These are phyloP conservation scores for Cyprinodon tularosa DNA, from an alignment of 2,113 vertebrate species.

Conservation along the genomic window DNA sequence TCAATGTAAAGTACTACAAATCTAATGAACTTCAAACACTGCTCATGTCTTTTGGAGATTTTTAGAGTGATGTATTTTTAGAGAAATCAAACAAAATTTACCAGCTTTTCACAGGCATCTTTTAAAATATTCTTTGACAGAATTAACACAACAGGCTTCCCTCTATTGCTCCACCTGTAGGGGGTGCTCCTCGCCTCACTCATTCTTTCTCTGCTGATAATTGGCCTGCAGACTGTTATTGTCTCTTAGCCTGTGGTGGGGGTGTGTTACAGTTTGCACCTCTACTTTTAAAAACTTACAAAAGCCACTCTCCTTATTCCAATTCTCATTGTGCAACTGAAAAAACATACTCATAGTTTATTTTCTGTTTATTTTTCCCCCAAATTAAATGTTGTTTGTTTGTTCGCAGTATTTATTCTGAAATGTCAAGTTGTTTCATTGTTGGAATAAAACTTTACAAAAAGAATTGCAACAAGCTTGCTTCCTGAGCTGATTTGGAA, in stretches of 20 bases:
- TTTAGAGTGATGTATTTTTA: not conserved
- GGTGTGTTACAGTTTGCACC: constrained; percentile 59
- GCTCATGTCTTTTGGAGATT: not conserved
- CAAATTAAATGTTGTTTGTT: constrained; percentile 41
- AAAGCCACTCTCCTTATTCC: constrained; percentile 48
- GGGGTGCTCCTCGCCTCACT: constrained; percentile 38
- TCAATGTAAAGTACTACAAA: not conserved
- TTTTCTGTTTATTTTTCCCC: not conserved
- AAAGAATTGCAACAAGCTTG: not conserved
- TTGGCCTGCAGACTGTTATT: constrained; percentile 44
- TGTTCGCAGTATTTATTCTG: constrained; percentile 4
- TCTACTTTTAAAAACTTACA: constrained; percentile 46
- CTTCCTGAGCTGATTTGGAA: too few relatives aligned
- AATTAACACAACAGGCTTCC: constrained; percentile 9
- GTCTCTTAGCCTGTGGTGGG: constrained; percentile 39
- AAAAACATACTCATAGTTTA: constrained; percentile 59
- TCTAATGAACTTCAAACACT: not conserved
- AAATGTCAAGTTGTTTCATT: constrained; percentile 31
- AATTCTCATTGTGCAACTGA: constrained; percentile 57
- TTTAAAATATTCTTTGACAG: not conserved
- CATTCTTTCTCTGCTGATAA: constrained; percentile 21
- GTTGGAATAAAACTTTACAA: constrained; percentile 31
- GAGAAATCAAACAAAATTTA: not conserved
- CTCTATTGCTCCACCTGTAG: constrained; percentile 29
- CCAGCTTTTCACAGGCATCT: not conserved